A percentile compares a stretch with the other conserved stretches of the same genome.
Conservation (phyloP, 2,888 invertebrate species). For the Neria commutata region DNA sequence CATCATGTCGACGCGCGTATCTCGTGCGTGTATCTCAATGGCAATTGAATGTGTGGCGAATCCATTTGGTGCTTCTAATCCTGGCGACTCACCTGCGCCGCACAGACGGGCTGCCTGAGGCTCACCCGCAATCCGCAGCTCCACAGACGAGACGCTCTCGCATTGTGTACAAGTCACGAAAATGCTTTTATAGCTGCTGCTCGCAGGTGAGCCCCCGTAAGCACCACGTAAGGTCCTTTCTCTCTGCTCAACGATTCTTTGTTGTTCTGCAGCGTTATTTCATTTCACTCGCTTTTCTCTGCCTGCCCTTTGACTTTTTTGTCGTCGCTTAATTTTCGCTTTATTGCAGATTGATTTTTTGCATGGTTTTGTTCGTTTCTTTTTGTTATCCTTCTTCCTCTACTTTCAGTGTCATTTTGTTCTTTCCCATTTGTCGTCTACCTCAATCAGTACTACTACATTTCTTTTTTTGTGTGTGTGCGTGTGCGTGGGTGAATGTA, state of each 20-base stretch:
- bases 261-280: too few relatives aligned
- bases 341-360: constrained; percentile 51
- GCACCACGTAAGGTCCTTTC: too few relatives aligned
- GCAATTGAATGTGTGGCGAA: neutral
- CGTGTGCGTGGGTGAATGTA: neutral
- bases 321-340: constrained; percentile 46
- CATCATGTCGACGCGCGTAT: too few relatives aligned
- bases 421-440: neutral
- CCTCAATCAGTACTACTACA: neutral
- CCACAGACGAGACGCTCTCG: constrained; percentile 2
- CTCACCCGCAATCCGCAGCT: constrained; percentile 30
- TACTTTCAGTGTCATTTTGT: too few relatives aligned
- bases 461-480: neutral
- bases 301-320: constrained; percentile 13
- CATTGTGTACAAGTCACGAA: neutral
- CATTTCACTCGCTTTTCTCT: constrained; percentile 6
- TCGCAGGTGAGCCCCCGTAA: neutral
- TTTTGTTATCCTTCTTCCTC: neutral
- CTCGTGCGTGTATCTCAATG: constrained; percentile 2
- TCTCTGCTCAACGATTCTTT: too few relatives aligned
- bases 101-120: neutral
- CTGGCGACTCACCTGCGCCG: neutral
- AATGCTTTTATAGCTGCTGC: neutral
- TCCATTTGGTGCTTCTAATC: neutral
- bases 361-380: constrained; percentile 18